Evolutionary conservation across 2,797 vertebrate genomes (phyloP).

Genomic region (Heteromormyrus szaboi): DNA sequence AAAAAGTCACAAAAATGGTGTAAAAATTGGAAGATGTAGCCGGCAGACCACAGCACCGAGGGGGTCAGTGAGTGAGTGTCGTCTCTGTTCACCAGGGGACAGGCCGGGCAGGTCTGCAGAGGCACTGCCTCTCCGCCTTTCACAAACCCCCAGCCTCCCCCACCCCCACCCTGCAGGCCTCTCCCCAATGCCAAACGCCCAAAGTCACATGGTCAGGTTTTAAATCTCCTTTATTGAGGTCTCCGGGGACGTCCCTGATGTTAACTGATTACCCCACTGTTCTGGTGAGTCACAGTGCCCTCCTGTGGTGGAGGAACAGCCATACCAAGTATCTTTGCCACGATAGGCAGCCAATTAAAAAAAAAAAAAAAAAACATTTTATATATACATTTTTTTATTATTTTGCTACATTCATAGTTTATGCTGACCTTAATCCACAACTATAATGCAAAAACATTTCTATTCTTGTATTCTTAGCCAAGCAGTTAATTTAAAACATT

Average conservation of each 20-base stretch:
- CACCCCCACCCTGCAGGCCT: not conserved
- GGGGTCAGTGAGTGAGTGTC: not conserved
- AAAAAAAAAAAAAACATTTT: not conserved
- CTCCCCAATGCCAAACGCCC: slow-evolving; percentile 15
- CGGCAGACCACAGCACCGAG: not conserved
- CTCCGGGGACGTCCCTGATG: slow-evolving; percentile 42
- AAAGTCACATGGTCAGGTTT: slow-evolving; percentile 29
- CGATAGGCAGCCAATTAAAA: not conserved
- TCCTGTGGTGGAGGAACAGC: slow-evolving; percentile 34
- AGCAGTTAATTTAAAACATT: not conserved
- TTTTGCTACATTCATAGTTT: not conserved
- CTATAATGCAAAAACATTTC: not conserved
- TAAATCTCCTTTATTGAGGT: slow-evolving; percentile 35
- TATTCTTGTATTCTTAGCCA: not conserved
- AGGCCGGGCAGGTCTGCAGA: slow-evolving; percentile 35
- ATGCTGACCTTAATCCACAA: not conserved
- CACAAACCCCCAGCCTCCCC: not conserved
- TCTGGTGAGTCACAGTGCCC: slow-evolving; percentile 32
- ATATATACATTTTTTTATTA: not conserved
- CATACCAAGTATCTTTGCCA: not conserved
- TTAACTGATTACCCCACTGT: slow-evolving; percentile 13
- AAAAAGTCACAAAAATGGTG: not conserved
- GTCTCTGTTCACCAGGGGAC: not conserved
- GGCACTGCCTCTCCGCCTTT: not conserved
- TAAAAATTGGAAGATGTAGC: not conserved